These are phyloP conservation scores for Amphimedon queenslandica DNA, from an alignment of 37 sponge, comb jelly and placozoan genomes.

Conservation along the genomic window DNA sequence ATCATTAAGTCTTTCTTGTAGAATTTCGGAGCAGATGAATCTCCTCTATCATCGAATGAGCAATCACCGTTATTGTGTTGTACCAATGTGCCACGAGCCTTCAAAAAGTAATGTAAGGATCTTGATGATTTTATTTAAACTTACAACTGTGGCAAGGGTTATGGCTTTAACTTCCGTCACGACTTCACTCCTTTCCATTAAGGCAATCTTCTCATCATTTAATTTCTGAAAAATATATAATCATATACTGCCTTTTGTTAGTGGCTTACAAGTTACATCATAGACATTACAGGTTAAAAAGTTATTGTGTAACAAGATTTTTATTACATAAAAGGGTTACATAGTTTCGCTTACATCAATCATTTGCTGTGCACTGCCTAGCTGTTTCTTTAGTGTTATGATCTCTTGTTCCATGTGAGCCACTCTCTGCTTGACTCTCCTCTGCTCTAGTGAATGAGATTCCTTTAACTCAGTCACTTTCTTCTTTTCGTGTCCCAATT, in stretches of 20 bases:
- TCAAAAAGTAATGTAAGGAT: no score
- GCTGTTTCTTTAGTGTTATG: neutral
- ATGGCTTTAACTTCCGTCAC: neutral
- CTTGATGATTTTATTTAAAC: no score
- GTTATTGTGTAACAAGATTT: no score
- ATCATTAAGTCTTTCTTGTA: conserved; percentile 52
- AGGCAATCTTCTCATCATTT: neutral
- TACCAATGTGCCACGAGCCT: neutral
- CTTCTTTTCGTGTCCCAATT: neutral
- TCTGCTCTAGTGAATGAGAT: conserved; percentile 8
- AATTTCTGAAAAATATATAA: neutral
- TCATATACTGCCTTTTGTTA: neutral
- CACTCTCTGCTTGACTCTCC: conserved; percentile 11
- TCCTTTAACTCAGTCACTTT: conserved; percentile 13
- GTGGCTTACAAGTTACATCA: no score
- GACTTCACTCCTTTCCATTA: conserved; percentile 1
- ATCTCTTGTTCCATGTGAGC: conserved; percentile 18
- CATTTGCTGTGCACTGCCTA: neutral
- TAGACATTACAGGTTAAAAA: no score
- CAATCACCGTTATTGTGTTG: neutral
- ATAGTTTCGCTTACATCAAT: conserved; percentile 5
- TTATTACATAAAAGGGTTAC: no score
- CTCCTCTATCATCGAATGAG: neutral
- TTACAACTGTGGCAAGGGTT: neutral
- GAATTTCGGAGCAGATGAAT: conserved; percentile 27